Conservation (phyloP, 2,888 invertebrate species). For the Pristionchus mayeri region DNA sequence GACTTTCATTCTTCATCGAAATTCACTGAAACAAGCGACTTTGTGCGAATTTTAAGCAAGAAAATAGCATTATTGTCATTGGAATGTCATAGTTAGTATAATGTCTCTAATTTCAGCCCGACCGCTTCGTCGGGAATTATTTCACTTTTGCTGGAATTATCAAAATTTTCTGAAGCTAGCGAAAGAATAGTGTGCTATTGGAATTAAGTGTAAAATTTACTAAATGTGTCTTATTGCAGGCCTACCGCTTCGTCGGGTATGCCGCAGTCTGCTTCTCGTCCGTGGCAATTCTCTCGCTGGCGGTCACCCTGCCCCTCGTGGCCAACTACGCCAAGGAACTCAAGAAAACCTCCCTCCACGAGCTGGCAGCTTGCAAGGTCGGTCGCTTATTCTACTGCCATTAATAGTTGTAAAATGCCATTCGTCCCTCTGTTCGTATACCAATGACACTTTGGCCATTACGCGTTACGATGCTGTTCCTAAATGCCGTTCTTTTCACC, state of each 20-base stretch:
- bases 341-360: slow-evolving; percentile 22
- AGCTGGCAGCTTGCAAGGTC: slow-evolving; percentile 41
- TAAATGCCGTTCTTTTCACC: neutral
- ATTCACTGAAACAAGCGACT: too few relatives aligned
- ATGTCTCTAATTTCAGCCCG: too few relatives aligned
- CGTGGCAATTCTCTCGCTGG: slow-evolving; percentile 9
- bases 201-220: too few relatives aligned
- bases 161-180: too few relatives aligned
- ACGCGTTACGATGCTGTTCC: too few relatives aligned
- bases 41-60: too few relatives aligned
- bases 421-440: neutral
- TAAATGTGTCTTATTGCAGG: neutral
- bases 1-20: neutral
- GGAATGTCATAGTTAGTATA: too few relatives aligned
- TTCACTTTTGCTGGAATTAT: too few relatives aligned
- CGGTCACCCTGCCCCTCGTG: slow-evolving; percentile 33
- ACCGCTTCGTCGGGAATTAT: too few relatives aligned
- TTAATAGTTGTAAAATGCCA: too few relatives aligned
- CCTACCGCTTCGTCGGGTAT: slow-evolving; percentile 13
- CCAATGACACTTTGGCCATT: neutral
- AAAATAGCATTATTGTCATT: too few relatives aligned
- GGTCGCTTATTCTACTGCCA: neutral
- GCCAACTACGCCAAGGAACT: slow-evolving; percentile 23
- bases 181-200: too few relatives aligned
- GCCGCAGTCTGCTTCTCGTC: slow-evolving; percentile 31